phyloP scores from a whole-genome alignment of 2,888 invertebrate genomes.

The Rutpela maculata region DNA sequence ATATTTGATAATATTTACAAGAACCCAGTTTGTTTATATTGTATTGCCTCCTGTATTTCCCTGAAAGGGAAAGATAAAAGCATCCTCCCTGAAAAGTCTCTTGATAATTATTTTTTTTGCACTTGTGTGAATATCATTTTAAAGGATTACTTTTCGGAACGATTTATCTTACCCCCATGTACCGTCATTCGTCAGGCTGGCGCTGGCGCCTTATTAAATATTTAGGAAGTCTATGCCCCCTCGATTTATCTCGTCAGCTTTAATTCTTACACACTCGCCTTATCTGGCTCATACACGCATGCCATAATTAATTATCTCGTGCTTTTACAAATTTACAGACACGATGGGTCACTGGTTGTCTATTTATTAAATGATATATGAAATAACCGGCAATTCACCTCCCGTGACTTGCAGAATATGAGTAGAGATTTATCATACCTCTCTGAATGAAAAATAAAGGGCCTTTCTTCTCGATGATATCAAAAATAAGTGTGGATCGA shows the following conservation, averaged over 20 bases:
- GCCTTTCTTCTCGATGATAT: not conserved
- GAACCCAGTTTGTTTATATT: too few relatives aligned
- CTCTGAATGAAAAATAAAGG: conserved; percentile 20
- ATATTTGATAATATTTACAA: too few relatives aligned
- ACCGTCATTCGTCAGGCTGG: conserved; percentile 43
- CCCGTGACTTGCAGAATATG: conserved; percentile 11
- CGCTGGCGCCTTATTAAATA: conserved; percentile 46
- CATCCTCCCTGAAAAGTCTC: too few relatives aligned
- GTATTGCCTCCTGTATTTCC: too few relatives aligned
- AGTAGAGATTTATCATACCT: conserved; percentile 15
- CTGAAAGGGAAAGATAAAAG: too few relatives aligned
- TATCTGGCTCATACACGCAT: conserved; percentile 33
- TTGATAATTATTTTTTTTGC: too few relatives aligned
- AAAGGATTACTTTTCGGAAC: conserved; percentile 27
- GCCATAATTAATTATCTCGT: conserved; percentile 31
- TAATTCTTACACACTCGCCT: conserved; percentile 36
- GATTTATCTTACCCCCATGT: conserved; percentile 38
- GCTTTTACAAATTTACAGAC: conserved; percentile 11
- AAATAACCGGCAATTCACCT: conserved; percentile 22
- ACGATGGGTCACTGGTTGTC: not conserved
- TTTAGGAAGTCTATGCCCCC: conserved; percentile 44
- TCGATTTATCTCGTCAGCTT: conserved; percentile 45
- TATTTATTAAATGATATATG: conserved; percentile 27
- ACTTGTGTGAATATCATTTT: not conserved
- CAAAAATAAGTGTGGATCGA: not conserved